phyloP scores from a whole-genome alignment of 1,140 invertebrate species.

The Potamilus streckersoni region DNA sequence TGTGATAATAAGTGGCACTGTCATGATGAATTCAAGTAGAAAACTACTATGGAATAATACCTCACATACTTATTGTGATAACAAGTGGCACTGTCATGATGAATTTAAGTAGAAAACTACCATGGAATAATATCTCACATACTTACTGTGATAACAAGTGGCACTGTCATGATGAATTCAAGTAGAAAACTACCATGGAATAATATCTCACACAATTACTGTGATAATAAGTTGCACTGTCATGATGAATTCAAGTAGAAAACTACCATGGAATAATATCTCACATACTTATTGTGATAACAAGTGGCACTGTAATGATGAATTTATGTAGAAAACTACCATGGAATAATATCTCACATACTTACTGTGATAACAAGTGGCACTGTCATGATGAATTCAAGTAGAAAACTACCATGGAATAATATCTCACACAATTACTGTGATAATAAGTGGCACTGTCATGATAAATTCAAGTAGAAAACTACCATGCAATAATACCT shows the following conservation, averaged over 20 bases:
- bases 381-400: slow-evolving; percentile 94
- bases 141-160: slow-evolving; percentile 93
- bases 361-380: slow-evolving; percentile 94
- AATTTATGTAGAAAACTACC: slow-evolving; percentile 95
- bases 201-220: slow-evolving; percentile 92
- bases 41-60: slow-evolving; percentile 93
- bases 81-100: slow-evolving; percentile 95
- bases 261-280: slow-evolving; percentile 91
- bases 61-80: slow-evolving; percentile 92
- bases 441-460: slow-evolving; percentile 92
- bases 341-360: slow-evolving; percentile 90
- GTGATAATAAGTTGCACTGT: slow-evolving; percentile 94
- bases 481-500: slow-evolving; percentile 90
- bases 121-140: slow-evolving; percentile 91
- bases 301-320: slow-evolving; percentile 93
- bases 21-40: slow-evolving; percentile 93
- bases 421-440: slow-evolving; percentile 94
- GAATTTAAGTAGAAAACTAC: slow-evolving; percentile 93
- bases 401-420: slow-evolving; percentile 90
- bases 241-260: slow-evolving; percentile 93
- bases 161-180: slow-evolving; percentile 93
- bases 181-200: slow-evolving; percentile 93
- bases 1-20: slow-evolving; percentile 92
- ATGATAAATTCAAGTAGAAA: slow-evolving; percentile 95
- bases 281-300: slow-evolving; percentile 94